Evolutionary conservation across 2,113 vertebrate genomes (phyloP).

Genomic region (Protobothrops mucrosquamatus): DNA sequence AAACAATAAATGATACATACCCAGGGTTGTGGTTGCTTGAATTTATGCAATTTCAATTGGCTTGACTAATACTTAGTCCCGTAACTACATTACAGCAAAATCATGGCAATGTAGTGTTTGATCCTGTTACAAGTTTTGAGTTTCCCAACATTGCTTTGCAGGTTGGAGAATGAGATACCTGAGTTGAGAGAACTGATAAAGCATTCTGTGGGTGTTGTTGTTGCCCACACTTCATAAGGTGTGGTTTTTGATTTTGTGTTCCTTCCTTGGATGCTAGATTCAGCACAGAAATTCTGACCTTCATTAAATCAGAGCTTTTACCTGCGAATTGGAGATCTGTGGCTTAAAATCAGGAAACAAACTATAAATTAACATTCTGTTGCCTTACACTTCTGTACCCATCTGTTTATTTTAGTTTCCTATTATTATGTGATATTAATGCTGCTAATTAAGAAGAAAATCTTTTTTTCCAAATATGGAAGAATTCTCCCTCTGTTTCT

Average conservation of each 20-base stretch:
- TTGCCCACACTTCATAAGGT: not conserved
- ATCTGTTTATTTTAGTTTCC: not conserved
- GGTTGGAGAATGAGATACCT: not conserved
- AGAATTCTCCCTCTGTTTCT: not conserved
- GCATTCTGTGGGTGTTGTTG: not conserved
- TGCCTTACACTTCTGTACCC: not conserved
- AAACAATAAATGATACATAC: not conserved
- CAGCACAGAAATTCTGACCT: not conserved
- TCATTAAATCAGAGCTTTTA: not conserved
- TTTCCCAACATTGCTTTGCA: not conserved
- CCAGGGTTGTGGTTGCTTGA: not conserved
- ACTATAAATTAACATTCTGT: not conserved
- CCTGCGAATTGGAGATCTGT: not conserved
- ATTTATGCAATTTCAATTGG: not conserved
- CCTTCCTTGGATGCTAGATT: not conserved
- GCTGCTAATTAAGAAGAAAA: not conserved
- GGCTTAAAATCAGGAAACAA: not conserved
- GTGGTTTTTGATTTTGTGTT: not conserved
- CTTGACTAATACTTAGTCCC: not conserved
- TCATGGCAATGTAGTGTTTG: not conserved
- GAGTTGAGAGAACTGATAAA: not conserved
- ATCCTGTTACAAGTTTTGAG: not conserved
- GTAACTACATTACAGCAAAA: not conserved
- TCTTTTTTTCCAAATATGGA: not conserved
- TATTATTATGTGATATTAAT: not conserved